A percentile compares a stretch with the other conserved stretches of the same genome.
Evolutionary conservation across 1,140 invertebrate genomes (phyloP).

Genomic region (Conus ventricosus): DNA sequence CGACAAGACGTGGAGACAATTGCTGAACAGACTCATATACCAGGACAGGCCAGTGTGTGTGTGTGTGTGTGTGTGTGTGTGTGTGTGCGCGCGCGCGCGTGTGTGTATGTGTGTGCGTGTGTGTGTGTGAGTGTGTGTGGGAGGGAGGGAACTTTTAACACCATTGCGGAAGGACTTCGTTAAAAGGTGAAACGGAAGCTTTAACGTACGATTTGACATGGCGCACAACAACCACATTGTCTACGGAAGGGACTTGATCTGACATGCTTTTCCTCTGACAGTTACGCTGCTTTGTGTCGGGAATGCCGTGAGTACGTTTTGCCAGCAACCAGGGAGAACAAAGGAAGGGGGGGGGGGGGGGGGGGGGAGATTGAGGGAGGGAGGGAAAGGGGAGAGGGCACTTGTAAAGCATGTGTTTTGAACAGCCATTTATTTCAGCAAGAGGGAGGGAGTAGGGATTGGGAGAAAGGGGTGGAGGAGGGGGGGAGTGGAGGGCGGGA

Average conservation of each 20-base stretch:
- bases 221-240: neutral
- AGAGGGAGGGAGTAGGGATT: too few relatives aligned
- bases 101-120: neutral
- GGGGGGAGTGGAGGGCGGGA: too few relatives aligned
- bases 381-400: neutral
- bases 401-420: neutral
- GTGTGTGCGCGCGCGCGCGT: neutral
- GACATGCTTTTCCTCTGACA: neutral
- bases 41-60: neutral
- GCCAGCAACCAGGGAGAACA: too few relatives aligned
- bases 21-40: neutral
- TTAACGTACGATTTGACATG: neutral
- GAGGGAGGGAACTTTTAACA: neutral
- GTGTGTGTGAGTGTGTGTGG: constrained; percentile 1
- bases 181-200: neutral
- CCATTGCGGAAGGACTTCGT: neutral
- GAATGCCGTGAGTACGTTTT: neutral
- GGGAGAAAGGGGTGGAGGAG: too few relatives aligned
- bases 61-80: constrained; percentile 6
- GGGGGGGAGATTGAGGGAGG: neutral
- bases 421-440: neutral
- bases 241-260: neutral
- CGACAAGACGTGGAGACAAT: neutral
- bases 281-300: neutral
- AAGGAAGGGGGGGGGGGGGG: too few relatives aligned